Conservation (phyloP, 2,888 invertebrate species). For the Megamerina dolium region DNA sequence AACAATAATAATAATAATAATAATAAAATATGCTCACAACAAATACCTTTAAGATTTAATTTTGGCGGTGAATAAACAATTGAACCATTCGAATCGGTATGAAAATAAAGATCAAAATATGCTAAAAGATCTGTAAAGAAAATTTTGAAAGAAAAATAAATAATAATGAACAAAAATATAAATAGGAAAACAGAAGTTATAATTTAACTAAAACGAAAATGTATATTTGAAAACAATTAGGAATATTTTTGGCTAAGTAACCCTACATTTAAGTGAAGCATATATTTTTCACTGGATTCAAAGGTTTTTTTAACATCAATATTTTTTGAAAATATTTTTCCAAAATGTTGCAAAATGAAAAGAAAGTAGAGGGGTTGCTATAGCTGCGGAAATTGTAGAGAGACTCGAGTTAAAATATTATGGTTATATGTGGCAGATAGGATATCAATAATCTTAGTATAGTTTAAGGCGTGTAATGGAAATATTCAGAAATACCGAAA, state of each 20-base stretch:
- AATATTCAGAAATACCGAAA: too few species aligned
- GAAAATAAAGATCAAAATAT: slow-evolving; percentile 67
- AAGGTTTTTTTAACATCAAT: too few species aligned
- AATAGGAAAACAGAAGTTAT: slow-evolving; percentile 2
- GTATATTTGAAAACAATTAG: slow-evolving; percentile 4
- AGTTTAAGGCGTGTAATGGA: too few species aligned
- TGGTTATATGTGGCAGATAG: too few species aligned
- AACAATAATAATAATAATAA: too few species aligned
- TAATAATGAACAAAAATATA: slow-evolving; percentile 5
- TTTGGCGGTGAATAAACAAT: slow-evolving; percentile 62
- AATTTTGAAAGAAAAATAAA: slow-evolving; percentile 20
- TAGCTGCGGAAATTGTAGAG: neutral
- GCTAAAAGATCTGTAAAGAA: slow-evolving; percentile 65
- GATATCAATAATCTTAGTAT: too few species aligned
- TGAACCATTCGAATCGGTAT: slow-evolving; percentile 68
- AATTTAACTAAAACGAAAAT: slow-evolving; percentile 13
- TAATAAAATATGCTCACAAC: too few species aligned
- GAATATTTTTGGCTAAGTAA: too few species aligned
- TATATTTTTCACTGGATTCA: too few species aligned
- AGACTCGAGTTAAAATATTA: too few species aligned
- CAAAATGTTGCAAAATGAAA: slow-evolving; percentile 5
- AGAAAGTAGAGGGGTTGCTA: neutral
- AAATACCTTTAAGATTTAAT: slow-evolving; percentile 65
- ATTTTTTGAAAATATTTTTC: too few species aligned
- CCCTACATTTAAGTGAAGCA: too few species aligned